phyloP scores from a whole-genome alignment of 1,140 invertebrate species.

The Globodera ellingtonae region DNA sequence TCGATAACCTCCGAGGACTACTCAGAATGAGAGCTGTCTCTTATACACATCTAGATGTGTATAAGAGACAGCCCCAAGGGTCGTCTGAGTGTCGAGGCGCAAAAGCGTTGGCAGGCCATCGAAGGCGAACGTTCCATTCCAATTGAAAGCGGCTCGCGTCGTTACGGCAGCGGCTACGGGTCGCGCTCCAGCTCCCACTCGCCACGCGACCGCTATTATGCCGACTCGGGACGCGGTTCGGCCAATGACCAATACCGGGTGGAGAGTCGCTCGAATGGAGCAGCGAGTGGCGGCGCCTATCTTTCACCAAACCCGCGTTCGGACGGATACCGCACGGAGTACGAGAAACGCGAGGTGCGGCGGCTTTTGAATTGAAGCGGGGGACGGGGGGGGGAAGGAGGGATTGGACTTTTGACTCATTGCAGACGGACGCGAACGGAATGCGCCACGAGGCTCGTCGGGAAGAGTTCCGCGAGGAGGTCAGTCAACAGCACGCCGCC shows the following conservation, averaged over 20 bases:
- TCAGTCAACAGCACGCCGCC: not conserved
- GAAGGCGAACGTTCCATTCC: conserved; percentile 60
- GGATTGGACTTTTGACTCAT: not conserved
- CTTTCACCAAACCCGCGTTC: conserved; percentile 25
- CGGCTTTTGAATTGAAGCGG: not conserved
- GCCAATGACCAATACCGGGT: conserved; percentile 16
- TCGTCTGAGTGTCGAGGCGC: conserved; percentile 61
- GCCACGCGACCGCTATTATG: conserved; percentile 53
- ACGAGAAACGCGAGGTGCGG: conserved; percentile 7
- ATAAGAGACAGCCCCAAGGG: too few species aligned
- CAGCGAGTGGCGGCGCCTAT: conserved; percentile 10
- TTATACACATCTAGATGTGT: too few species aligned
- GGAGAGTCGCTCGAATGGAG: conserved; percentile 25
- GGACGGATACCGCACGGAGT: conserved; percentile 33
- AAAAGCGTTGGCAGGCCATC: conserved; percentile 51
- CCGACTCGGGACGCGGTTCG: conserved; percentile 39
- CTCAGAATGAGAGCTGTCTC: too few species aligned
- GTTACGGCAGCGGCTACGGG: conserved; percentile 24
- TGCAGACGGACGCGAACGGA: conserved; percentile 33
- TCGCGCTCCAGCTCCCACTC: conserved; percentile 54
- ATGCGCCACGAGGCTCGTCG: conserved; percentile 32
- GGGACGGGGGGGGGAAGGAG: too few species aligned
- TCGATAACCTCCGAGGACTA: too few species aligned
- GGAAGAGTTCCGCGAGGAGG: conserved; percentile 42
- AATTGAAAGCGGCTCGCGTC: conserved; percentile 54